Evolutionary conservation across 2,113 vertebrate genomes (phyloP).

Genomic region (Geococcyx californianus): DNA sequence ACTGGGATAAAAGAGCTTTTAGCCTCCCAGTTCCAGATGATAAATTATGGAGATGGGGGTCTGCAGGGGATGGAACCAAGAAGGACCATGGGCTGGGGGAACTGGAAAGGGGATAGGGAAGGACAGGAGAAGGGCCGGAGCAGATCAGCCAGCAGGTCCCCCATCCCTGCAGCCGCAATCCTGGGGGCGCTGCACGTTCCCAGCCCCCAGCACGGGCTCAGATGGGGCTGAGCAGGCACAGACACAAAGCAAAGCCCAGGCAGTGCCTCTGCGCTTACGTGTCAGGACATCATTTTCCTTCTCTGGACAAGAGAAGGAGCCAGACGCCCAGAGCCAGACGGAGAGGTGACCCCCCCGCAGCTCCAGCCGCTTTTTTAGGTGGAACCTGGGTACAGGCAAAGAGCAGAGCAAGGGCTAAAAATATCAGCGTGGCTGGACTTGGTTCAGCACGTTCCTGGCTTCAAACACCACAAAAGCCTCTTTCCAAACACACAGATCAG

Average conservation of each 20-base stretch:
- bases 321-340: background rate
- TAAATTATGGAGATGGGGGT: accelerated
- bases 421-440: background rate
- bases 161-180: background rate
- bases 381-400: background rate
- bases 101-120: too few species aligned
- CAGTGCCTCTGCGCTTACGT: too few species aligned
- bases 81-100: too few species aligned
- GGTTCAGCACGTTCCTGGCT: background rate
- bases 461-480: background rate
- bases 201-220: accelerated
- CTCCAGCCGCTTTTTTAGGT: background rate
- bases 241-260: background rate
- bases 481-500: accelerated
- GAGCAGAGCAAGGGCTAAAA: background rate
- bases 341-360: background rate
- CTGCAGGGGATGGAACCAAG: background rate
- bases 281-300: background rate
- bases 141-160: background rate
- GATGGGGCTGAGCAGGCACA: background rate
- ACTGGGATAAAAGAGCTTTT: background rate
- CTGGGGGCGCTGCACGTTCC: background rate
- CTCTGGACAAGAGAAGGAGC: too few species aligned
- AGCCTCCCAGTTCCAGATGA: accelerated
- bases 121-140: too few species aligned